Conservation (phyloP, 2,113 vertebrate genomes). For the Mungos mungo region DNA sequence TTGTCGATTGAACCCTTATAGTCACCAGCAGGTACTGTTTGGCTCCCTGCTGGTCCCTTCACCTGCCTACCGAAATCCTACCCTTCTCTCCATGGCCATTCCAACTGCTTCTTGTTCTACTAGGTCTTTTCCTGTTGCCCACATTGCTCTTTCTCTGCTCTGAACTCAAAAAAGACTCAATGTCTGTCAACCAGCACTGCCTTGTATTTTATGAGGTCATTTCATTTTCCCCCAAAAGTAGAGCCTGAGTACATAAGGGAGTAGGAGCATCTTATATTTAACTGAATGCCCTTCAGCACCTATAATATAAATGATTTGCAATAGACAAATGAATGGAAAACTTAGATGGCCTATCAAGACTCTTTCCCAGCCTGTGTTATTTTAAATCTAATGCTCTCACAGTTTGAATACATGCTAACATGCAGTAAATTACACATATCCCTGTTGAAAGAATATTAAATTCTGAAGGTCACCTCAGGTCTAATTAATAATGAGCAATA, state of each 20-base stretch:
- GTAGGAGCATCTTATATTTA: background rate
- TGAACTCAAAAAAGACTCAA: background rate
- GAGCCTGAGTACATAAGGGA: background rate
- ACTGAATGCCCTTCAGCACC: background rate
- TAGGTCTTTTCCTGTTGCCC: background rate
- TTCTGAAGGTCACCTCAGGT: conserved; percentile 51
- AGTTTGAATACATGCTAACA: conserved; percentile 17
- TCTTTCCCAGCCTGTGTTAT: conserved; percentile 19
- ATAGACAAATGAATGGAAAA: background rate
- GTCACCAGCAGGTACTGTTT: background rate
- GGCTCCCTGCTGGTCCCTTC: background rate
- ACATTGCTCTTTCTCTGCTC: background rate
- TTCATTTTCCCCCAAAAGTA: background rate
- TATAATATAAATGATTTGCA: conserved; percentile 1
- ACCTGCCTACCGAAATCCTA: background rate
- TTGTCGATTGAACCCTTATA: background rate
- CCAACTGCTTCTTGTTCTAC: background rate
- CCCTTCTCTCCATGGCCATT: background rate
- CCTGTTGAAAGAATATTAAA: conserved; percentile 57
- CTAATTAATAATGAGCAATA: conserved; percentile 62
- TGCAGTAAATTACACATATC: conserved; percentile 18
- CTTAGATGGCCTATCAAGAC: background rate
- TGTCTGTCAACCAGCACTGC: background rate
- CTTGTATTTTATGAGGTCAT: background rate
- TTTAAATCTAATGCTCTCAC: conserved; percentile 45